Base-by-base conservation (phyloP, 2,797 vertebrate genomes). In the Nannoperca australis region DNA sequence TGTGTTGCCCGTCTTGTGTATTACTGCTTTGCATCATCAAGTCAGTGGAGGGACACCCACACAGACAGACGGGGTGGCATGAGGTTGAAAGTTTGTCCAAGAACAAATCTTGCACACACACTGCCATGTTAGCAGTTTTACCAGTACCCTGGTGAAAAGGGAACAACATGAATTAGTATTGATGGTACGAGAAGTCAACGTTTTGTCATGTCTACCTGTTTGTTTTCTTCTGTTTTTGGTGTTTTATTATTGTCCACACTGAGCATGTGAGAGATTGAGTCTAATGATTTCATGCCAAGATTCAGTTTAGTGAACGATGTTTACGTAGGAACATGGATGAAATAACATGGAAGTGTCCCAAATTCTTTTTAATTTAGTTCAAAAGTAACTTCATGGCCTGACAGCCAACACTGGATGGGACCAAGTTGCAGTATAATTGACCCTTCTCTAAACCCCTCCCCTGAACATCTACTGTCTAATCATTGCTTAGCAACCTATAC, bases 1-100 rank as follows among this genome's bases (percentile, higher is more conserved):
- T 67, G 2, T 55, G 40, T 72, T 62, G 30, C 71, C 72, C 60
- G 59, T 47, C 44, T 55, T 77, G 47, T 78, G 24, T 62, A 6
- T 77, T 60, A 50, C 58, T 4, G 60, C 53, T 68, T 66, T 44
- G 47, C 47, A 50, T 59, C 64, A 59, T 55, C 15, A 17, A 18
- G 34, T 58, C 50, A 49, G 70, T 27, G 53, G 60, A 64, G 7
- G 24, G 34, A 54, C 24, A 27, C 24, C n/a, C 55, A 20, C 36
- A 47, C 49, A 45, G 55, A 55, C 1, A 3, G 3, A 9, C 5
- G 6, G 17, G 32, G 15, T 67, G 53, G 59, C 13, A 14, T 13
- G 34, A 50, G n/a, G 7, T 22, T 10, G 10, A 38, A 24, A 59
- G 17, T 30, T 17, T 59, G 20, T 53, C 63, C 4, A 1, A 50